Base-by-base conservation (phyloP, 2,113 vertebrate genomes). In the Sterrhoptilus dennistouni region DNA sequence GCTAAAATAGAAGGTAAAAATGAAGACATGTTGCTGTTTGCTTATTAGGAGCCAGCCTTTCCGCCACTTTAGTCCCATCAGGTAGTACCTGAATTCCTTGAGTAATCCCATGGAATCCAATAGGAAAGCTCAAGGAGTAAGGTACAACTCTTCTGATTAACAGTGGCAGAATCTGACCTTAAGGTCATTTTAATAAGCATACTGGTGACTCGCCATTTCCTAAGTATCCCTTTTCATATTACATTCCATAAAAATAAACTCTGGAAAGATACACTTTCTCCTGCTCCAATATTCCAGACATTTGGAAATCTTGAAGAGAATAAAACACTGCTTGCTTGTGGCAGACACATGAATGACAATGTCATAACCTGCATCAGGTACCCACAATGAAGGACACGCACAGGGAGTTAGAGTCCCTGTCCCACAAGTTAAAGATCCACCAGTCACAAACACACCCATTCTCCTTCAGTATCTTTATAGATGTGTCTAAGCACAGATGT, bases 151-250 rank as follows among this genome's bases (percentile, higher is more conserved):
- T 87, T 87, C 69, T 94, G 87, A 97, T 97, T 97, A 96, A 91
- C 65, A 87, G 77, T 94, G 95, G 93, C 94, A 94, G 94, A 95
- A 94, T 87, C 44, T 95, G 93, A 96, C 96, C 96, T 82, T 89
- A 84, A 79, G 95, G 95, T 96, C 93, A 84, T 94, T 97, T 97
- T 96, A 96, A 97, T 97, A 97, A 96, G 36, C 23, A 72, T 82
- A 69, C 83, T 64, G 49, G 74, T 84, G 91, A 95, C 69, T 89
- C 5, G 53, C 20, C 94, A 93, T 91, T 97, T 92, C 95, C 88
- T 87, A 95, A 87, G 81, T 44, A 95, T 68, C 56, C 11, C 31
- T 82, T 64, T 80, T 93, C 77, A 89, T 91, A 96, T 95, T 35
- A 8, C 24, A 28, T 93, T 95, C 83, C 56, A 96, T 95, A 94